phyloP scores from a whole-genome alignment of 2,888 invertebrate species.

The Toxonevra muliebris region DNA sequence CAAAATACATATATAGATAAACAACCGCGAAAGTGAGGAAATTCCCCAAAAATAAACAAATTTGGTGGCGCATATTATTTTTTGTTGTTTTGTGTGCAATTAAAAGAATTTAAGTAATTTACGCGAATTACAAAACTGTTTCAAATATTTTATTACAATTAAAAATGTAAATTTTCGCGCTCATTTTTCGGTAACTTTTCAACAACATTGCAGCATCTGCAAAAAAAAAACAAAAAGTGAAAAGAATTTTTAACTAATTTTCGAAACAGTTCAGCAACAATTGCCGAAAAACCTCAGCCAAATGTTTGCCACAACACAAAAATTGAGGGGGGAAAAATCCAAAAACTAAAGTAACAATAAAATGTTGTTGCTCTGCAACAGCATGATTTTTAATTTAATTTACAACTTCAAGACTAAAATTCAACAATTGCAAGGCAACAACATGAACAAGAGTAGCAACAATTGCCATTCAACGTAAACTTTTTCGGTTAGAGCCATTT shows the following conservation, averaged over 20 bases:
- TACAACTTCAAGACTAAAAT: slow-evolving; percentile 18
- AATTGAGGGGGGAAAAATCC: background rate
- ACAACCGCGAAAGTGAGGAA: too few relatives aligned
- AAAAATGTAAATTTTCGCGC: too few relatives aligned
- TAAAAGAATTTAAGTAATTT: too few relatives aligned
- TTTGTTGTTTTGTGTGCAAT: too few relatives aligned
- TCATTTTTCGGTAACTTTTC: background rate
- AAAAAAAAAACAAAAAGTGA: background rate
- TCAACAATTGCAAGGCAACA: slow-evolving; percentile 14
- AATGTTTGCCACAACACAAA: slow-evolving; percentile 8
- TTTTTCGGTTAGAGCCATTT: slow-evolving; percentile 18
- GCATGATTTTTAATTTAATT: slow-evolving; percentile 26
- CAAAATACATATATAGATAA: too few relatives aligned
- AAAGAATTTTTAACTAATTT: background rate
- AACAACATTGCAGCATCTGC: background rate
- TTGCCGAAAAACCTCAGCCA: background rate
- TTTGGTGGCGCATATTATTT: too few relatives aligned
- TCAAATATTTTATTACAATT: too few relatives aligned
- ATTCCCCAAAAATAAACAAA: too few relatives aligned
- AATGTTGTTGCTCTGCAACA: background rate
- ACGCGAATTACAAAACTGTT: too few relatives aligned
- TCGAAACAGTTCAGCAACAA: too few relatives aligned
- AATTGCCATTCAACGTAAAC: slow-evolving; percentile 13
- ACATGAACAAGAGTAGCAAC: slow-evolving; percentile 11
- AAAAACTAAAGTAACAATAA: too few relatives aligned